phyloP scores from a whole-genome alignment of 2,888 invertebrate genomes.

The Drosophila longiperda region DNA sequence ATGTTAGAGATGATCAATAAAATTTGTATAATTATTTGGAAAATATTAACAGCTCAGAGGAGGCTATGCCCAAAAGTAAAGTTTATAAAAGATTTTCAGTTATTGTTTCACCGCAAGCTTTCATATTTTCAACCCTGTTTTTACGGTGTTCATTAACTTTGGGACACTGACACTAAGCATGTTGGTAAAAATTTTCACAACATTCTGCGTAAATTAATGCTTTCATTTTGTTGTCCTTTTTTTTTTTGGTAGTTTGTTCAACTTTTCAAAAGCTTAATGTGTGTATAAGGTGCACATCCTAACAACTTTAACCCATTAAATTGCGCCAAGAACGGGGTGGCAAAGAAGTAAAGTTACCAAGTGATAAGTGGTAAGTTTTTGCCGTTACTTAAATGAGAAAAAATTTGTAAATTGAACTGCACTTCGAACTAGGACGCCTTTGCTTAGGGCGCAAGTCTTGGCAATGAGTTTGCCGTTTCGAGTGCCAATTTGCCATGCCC shows the following conservation, averaged over 20 bases:
- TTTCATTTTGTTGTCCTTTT: constrained; percentile 25
- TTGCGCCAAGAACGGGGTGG: constrained; percentile 13
- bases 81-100: constrained; percentile 9
- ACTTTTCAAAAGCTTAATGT: constrained; percentile 78
- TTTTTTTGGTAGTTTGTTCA: constrained; percentile 43
- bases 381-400: constrained; percentile 46
- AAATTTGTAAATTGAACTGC: constrained; percentile 70
- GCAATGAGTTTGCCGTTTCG: constrained; percentile 46
- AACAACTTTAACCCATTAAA: constrained; percentile 73
- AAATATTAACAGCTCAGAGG: not conserved
- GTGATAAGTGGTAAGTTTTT: constrained; percentile 57
- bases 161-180: constrained; percentile 25
- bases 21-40: not conserved
- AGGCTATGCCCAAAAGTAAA: not conserved
- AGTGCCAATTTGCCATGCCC: constrained; percentile 65
- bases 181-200: constrained; percentile 58
- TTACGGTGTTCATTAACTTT: constrained; percentile 1
- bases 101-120: constrained; percentile 9
- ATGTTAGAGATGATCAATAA: not conserved
- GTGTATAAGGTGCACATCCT: constrained; percentile 61
- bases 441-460: constrained; percentile 13
- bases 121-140: not conserved
- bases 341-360: constrained; percentile 46
- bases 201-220: constrained; percentile 53
- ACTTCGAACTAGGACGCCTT: constrained; percentile 22